Evolutionary conservation across 2,888 invertebrate species (phyloP).

Genomic region (Tortrix viridana): DNA sequence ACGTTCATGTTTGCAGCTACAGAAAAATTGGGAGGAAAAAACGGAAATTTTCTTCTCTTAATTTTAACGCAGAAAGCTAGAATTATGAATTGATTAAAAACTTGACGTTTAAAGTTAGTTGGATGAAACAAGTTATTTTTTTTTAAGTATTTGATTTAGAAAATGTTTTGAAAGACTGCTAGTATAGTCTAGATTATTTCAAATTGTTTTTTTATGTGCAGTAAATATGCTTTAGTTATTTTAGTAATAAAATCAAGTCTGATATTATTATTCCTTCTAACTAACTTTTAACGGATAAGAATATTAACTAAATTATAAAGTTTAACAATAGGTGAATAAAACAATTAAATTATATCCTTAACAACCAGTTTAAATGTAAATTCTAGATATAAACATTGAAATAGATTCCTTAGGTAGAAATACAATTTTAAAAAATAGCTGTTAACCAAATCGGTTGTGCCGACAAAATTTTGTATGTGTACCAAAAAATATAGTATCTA

Average conservation of each 20-base stretch:
- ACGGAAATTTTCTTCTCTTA: conserved; percentile 17
- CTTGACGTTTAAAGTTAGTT: conserved; percentile 29
- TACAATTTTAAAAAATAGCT: conserved; percentile 42
- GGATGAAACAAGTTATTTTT: neutral
- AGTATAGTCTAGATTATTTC: conserved; percentile 22
- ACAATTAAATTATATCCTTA: conserved; percentile 32
- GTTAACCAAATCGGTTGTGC: conserved; percentile 62
- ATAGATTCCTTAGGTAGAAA: conserved; percentile 41
- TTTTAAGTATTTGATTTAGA: conserved; percentile 2
- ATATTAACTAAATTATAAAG: conserved; percentile 15
- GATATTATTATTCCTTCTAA: conserved; percentile 22
- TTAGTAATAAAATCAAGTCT: conserved; percentile 29
- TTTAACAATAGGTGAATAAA: conserved; percentile 29
- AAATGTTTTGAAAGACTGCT: conserved; percentile 30
- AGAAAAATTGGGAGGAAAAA: conserved; percentile 29
- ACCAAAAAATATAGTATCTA: conserved; percentile 30
- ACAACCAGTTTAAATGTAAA: conserved; percentile 38
- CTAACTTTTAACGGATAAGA: conserved; percentile 32
- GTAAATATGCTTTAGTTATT: conserved; percentile 9
- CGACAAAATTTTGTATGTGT: conserved; percentile 51
- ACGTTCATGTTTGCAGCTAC: conserved; percentile 25
- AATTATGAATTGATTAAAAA: conserved; percentile 23
- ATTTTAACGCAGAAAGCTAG: conserved; percentile 26
- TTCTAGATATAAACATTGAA: conserved; percentile 43
- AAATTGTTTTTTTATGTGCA: neutral